Conservation (phyloP, 2,797 vertebrate genomes). For the Leptatherina wallacei region DNA sequence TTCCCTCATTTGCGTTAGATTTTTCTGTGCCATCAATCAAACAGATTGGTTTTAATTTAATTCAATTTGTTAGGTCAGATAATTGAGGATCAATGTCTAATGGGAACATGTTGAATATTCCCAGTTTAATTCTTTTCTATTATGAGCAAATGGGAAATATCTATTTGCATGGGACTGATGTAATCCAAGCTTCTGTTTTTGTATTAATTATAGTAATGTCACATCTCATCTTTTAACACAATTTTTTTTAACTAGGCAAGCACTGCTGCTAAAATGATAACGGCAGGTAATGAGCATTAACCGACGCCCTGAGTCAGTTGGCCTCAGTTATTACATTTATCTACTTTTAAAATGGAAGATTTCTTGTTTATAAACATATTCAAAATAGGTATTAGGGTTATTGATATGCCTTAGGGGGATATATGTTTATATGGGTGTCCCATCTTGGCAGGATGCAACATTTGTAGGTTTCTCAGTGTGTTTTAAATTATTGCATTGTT, state of each 20-base stretch:
- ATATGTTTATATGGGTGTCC: neutral
- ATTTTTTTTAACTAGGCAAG: too few relatives aligned
- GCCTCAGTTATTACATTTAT: neutral
- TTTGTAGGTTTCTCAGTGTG: neutral
- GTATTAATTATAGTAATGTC: too few relatives aligned
- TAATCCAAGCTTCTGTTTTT: too few relatives aligned
- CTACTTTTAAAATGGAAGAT: neutral
- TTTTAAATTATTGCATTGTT: neutral
- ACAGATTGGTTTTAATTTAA: neutral
- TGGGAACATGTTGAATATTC: too few relatives aligned
- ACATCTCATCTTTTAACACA: too few relatives aligned
- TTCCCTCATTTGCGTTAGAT: neutral
- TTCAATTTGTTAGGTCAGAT: neutral
- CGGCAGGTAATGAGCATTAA: too few relatives aligned
- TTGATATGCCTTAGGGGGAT: neutral
- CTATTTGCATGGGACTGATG: too few relatives aligned
- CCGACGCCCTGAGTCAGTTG: too few relatives aligned
- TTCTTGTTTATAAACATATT: neutral
- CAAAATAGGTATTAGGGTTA: neutral
- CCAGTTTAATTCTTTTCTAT: too few relatives aligned
- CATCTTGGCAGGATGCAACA: neutral
- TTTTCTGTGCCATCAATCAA: neutral
- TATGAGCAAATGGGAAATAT: too few relatives aligned
- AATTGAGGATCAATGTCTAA: neutral
- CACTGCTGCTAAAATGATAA: too few relatives aligned